Percentiles rank a stretch among this genome's conserved stretches.
Evolutionary conservation across 92 coral and sea anemone genomes (phyloP).

Genomic region (Desmophyllum pertusum): DNA sequence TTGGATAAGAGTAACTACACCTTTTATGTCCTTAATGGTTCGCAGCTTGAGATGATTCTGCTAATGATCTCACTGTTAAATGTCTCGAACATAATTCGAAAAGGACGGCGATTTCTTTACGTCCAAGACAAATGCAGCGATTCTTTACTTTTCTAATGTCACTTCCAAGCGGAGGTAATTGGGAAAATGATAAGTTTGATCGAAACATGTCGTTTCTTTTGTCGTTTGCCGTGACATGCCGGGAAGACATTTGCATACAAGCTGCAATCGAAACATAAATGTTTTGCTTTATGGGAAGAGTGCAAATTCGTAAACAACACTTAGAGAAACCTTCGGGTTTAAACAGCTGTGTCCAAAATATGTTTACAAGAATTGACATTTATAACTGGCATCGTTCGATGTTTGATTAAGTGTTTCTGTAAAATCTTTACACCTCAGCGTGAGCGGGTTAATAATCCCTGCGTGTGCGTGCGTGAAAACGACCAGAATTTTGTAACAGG

Average conservation of each 20-base stretch:
- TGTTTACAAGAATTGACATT: slow-evolving; percentile 18
- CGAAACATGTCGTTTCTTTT: slow-evolving; percentile 40
- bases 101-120: slow-evolving; percentile 1
- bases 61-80: slow-evolving; percentile 38
- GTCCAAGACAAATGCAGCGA: neutral
- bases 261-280: slow-evolving; percentile 36
- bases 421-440: neutral
- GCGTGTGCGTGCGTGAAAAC: neutral
- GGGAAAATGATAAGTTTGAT: slow-evolving; percentile 11
- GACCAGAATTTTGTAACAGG: slow-evolving; percentile 4
- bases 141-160: slow-evolving; percentile 13
- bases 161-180: neutral
- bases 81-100: slow-evolving; percentile 25
- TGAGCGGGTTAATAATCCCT: neutral
- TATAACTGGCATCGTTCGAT: neutral
- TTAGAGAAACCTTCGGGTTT: slow-evolving; percentile 19
- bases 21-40: slow-evolving; percentile 38
- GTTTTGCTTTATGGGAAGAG: slow-evolving; percentile 27
- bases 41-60: slow-evolving; percentile 41
- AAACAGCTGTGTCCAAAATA: slow-evolving; percentile 29
- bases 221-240: neutral
- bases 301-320: slow-evolving; percentile 41
- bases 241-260: slow-evolving; percentile 43
- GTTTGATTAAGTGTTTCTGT: slow-evolving; percentile 19
- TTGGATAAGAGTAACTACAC: slow-evolving; percentile 19